Percentiles rank a stretch among this genome's conserved stretches.
These are phyloP conservation scores for Metacarcinus magister DNA, from an alignment of 2,888 invertebrate species.

Conservation along the genomic window DNA sequence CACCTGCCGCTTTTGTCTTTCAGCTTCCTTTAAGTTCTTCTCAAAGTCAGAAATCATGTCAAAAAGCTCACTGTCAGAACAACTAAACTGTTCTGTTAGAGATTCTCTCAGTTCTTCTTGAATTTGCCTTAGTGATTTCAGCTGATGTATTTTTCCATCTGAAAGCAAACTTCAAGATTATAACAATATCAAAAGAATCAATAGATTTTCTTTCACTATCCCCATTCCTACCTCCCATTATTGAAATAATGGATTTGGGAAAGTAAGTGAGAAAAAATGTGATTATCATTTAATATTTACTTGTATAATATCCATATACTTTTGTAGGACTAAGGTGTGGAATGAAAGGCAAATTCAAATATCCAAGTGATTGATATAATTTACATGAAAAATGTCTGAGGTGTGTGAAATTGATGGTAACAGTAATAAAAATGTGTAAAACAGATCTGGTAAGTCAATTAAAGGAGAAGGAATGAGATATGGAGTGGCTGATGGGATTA, in stretches of 20 bases:
- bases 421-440: no score
- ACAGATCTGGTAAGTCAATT: no score
- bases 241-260: background rate
- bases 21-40: conserved; percentile 51
- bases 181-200: background rate
- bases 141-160: conserved; percentile 71
- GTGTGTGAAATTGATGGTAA: no score
- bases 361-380: no score
- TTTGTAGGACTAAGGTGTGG: no score
- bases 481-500: no score
- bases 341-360: no score
- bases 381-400: no score
- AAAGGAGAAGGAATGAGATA: no score
- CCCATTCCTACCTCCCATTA: background rate
- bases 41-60: conserved; percentile 76
- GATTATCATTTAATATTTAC: background rate
- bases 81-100: conserved; percentile 64
- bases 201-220: background rate
- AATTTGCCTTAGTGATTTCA: conserved; percentile 58
- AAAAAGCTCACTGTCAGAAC: conserved; percentile 78
- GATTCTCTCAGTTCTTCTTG: conserved; percentile 71
- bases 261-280: background rate
- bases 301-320: no score
- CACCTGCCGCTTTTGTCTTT: conserved; percentile 67
- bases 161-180: background rate